Evolutionary conservation across 23 tunicate genomes (phyloP), one percentile per base, ranked within the genome.

Genomic region (Oikopleura dioica): DNA sequence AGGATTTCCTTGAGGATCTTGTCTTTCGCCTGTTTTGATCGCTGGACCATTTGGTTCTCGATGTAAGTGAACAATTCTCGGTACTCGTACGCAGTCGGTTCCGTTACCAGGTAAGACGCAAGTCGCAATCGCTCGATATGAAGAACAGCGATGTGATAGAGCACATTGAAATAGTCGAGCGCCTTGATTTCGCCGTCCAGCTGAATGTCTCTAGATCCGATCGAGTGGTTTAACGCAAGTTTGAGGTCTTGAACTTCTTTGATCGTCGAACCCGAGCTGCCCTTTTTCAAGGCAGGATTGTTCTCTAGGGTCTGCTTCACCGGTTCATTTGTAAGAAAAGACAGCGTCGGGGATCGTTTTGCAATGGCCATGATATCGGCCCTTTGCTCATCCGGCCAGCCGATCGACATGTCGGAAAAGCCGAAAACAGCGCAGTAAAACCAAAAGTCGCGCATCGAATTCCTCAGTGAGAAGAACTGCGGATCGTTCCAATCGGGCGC

Each of bases 361-460:
- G 35, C 38, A 44, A 78, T 76, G 34, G 21, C 26, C 21, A 23
- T 16, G 21, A 35, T 59, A 68, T 76, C 29, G 35, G 2, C 23
- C 38, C 36, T 23, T 23, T 4, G 1, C 16, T 1, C 51, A 59
- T 78, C 38, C 9, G n/a, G 59, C 85, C 63, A 68, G 81, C 95
- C 85, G 0, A 79, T 81, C 0, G 82, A 76, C 38, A 80, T 80
- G 59, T 85, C 86, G 33, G 82, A 79, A 38, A 94, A 86, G 1
- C 88, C 85, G 59, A 86, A 82, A 33, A 94, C 92, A 26, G 87
- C 89, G 37, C 86, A 94, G 63, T 94, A 94, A 34, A 86, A 80
- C 99, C 99, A 94, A 84, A 94, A 94, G 37, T 94, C 99, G 0
- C 99, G 88, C 36, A 94, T 83, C 21, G 86, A 82, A 69, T 86